A percentile compares a stretch with the other conserved stretches of the same genome.
Conservation (phyloP, 2,113 vertebrate species). For the Ammodytes marinus region DNA sequence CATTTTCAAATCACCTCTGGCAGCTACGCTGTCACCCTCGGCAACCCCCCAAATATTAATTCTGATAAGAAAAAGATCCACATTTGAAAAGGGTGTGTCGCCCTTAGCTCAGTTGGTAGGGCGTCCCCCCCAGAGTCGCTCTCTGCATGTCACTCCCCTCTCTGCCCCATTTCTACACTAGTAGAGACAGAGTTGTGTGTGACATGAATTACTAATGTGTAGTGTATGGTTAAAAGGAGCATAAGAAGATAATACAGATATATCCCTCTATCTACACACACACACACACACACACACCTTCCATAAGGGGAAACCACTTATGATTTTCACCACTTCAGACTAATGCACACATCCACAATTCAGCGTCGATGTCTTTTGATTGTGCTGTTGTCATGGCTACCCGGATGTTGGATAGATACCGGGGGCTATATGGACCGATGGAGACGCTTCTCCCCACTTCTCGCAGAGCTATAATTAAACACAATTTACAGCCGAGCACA, state of each 20-base stretch:
- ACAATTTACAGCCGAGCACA: slow-evolving; percentile 61
- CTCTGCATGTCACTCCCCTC: too few species aligned
- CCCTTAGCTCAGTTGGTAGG: too few species aligned
- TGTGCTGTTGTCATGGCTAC: slow-evolving; percentile 83
- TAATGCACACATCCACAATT: slow-evolving; percentile 51
- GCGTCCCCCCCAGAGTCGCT: too few species aligned
- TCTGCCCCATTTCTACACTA: too few species aligned
- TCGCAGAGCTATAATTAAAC: slow-evolving; percentile 80
- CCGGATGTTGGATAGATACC: slow-evolving; percentile 66
- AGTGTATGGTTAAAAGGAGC: not conserved
- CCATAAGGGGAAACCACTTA: not conserved
- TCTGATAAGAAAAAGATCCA: not conserved
- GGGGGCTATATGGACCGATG: slow-evolving; percentile 35
- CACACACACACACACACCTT: too few species aligned
- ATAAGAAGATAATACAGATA: not conserved
- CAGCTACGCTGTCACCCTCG: not conserved
- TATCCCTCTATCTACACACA: not conserved
- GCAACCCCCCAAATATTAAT: slow-evolving; percentile 14
- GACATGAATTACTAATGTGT: slow-evolving; percentile 32
- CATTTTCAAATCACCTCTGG: slow-evolving; percentile 22
- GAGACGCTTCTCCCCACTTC: slow-evolving; percentile 56
- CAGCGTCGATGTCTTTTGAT: slow-evolving; percentile 68
- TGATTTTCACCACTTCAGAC: slow-evolving; percentile 20
- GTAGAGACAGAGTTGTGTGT: not conserved
- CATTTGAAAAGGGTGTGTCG: slow-evolving; percentile 4